Base-by-base conservation (phyloP, 37 sponge, comb jelly and placozoan genomes). In the Diacarnus erythraeanus region DNA sequence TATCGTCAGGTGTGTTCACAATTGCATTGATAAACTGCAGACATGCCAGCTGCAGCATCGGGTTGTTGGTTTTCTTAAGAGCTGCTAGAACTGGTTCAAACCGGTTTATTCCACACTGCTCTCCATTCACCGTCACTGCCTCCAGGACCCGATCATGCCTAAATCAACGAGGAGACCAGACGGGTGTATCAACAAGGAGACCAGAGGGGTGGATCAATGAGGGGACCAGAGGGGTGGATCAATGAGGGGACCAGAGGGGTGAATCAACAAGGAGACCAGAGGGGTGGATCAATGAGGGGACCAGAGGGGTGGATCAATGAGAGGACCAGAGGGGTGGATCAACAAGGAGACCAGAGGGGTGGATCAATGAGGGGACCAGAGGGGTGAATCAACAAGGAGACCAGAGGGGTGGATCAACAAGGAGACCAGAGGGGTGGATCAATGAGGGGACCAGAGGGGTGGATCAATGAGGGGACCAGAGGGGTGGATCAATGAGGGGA, bases 11-110 rank as follows among this genome's bases (percentile, higher is more conserved):
- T 2, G 88, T 86, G 65, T 87, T 90, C 59, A 96, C 89, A 36
- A 98, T 86, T 65, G 99, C 94, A 58, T 98, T 98, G 67, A 92
- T 88, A 79, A 98, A 96, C 84, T 96, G 99, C 41, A 96, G 88
- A 47, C 94, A 96, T 0, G 97, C 80, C 54, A 88, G 85, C 81
- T 85, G 86, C 25, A 89, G 72, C 38, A 77, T 72, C 0, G 93
- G 93, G 73, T 93, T 93, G 54, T 85, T 87, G 61, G 93, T 88
- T 59, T 84, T 88, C 71, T 74, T 88, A 20, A 93, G 80, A 25
- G 89, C 86, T 23, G 71, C 66, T 37, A 93, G 76, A 15, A 93
- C 83, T 15, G 90, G 90, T 29, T 88, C 93, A 88, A 93, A 93
- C 18, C 93, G 71, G 54, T 61, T 54, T 40, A 90, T 80, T 2